Evolutionary conservation across 1,140 invertebrate genomes (phyloP), one percentile per base, ranked within the genome.

Genomic region (Cotesia glomerata): DNA sequence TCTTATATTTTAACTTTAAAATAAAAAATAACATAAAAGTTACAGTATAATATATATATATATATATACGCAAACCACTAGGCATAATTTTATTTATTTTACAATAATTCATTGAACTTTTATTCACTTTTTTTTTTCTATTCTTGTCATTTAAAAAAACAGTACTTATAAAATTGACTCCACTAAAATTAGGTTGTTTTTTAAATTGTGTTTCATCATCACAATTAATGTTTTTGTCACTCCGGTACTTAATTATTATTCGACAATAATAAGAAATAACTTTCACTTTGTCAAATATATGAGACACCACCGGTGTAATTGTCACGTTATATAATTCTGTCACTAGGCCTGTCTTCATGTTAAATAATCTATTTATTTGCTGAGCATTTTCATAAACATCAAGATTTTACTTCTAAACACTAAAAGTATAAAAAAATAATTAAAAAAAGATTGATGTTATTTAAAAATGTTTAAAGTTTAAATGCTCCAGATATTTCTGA

Each of bases 1-100:
- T 77, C 82, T 86, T 86, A 85, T 86, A 86, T 85, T 85, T 75
- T 86, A 85, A 84, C 81, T 77, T 84, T 84, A 81, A 78, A 84
- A 85, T 85, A 86, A 72, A 67, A 69, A 52, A 74, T 36, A 69
- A 69, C 66, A 84, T 79, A 76, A 78, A 77, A 80, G 76, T 85
- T 86, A 85, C 83, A 85, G 72, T 86, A 83, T 76, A 86, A 45
- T 45, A 45, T 45, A 45, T 39, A 39, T 39, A 39, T n/a, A 39
- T 39, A 84, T 84, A 81, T 83, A 84, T 84, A 82, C 81, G 82
- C 77, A 85, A 85, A 83, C 67, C 76, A 84, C 81, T 85, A 85
- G 81, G 81, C 84, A 80, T 85, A 81, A 79, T 83, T 69, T 62
- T 69, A 9, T 45, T 45, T 45, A 45, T 45, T 45, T 45, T 45